Base-by-base conservation (phyloP, 2,113 vertebrate genomes). In the Peromyscus leucopus region DNA sequence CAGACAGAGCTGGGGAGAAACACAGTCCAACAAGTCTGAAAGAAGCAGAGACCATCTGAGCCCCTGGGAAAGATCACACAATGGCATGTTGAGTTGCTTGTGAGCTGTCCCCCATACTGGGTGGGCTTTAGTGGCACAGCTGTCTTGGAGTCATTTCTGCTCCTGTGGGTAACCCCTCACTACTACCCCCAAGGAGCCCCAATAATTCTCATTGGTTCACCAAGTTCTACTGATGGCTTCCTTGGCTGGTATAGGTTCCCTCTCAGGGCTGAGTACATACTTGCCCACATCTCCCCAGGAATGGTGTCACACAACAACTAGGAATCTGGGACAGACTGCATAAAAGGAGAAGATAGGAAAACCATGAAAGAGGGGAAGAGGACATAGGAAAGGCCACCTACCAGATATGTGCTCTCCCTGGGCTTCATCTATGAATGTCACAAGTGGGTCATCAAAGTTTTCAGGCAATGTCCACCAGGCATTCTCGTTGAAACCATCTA, bases 401-500 rank as follows among this genome's bases (percentile, higher is more conserved):
- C 86, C 48, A 22, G 72, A 88, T 72, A 89, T 57, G 3, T 1
- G 8, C 7, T 42, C 4, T 8, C 59, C 69, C 69, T 19, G 48
- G 33, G 9, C 22, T 21, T 4, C 48, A 16, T 57, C 67, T 36
- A 88, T 51, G 13, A 16, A 55, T 0, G 55, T 11, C 6, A 88
- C 48, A 26, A 88, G 22, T n/a, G 67, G 86, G 2, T 6, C 1
- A 0, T 57, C 15, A 3, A 57, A 88, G 26, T 88, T 39, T 10
- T 88, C 48, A 72, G 48, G 36, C 21, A 16, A 1, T 9, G 13
- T 55, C 67, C 86, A 88, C 86, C 48, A 88, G 33, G 21, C 48
- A 39, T 72, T n/a, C 12, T 57, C 7, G 0, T 21, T 7, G 10
- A 51, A 31, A n/a, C 31, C 3, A 16, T 9, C 0, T 7, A 39